Conservation (phyloP, 2,797 vertebrate genomes). For the Lindbergichthys nudifrons region DNA sequence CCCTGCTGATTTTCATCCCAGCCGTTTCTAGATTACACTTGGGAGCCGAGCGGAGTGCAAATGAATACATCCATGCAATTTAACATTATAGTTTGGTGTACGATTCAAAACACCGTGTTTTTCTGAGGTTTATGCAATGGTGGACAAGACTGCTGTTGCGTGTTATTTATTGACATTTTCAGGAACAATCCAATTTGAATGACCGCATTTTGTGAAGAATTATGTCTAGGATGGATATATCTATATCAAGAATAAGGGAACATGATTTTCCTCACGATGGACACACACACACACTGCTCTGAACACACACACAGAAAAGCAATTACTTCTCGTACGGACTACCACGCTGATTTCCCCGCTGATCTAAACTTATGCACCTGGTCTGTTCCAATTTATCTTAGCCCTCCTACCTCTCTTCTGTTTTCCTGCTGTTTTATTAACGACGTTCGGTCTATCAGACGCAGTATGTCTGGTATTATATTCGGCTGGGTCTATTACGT, state of each 20-base stretch:
- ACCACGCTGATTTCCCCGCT: constrained; percentile 56
- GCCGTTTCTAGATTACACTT: constrained; percentile 17
- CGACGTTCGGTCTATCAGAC: constrained; percentile 3
- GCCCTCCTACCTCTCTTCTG: constrained; percentile 12
- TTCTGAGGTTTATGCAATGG: not conserved
- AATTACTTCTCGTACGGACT: constrained; percentile 48
- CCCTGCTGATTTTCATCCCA: constrained; percentile 30
- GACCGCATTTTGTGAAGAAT: not conserved
- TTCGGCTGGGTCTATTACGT: not conserved
- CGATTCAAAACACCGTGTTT: not conserved
- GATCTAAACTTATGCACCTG: constrained; percentile 50
- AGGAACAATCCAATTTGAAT: not conserved
- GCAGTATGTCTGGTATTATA: not conserved
- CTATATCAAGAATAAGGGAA: constrained; percentile 10
- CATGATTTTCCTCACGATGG: not conserved
- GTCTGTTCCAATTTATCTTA: constrained; percentile 46
- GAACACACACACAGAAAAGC: constrained; percentile 32
- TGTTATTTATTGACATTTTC: constrained; percentile 2
- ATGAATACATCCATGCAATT: not conserved
- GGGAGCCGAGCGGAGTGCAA: constrained; percentile 13
- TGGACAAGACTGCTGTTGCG: not conserved
- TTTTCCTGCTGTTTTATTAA: constrained; percentile 28
- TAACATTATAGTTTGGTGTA: not conserved
- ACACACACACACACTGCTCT: not conserved
- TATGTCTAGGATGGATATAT: constrained; percentile 2